Evolutionary conservation across 2,888 invertebrate species (phyloP).

Genomic region (Caenorhabditis doughertyi): DNA sequence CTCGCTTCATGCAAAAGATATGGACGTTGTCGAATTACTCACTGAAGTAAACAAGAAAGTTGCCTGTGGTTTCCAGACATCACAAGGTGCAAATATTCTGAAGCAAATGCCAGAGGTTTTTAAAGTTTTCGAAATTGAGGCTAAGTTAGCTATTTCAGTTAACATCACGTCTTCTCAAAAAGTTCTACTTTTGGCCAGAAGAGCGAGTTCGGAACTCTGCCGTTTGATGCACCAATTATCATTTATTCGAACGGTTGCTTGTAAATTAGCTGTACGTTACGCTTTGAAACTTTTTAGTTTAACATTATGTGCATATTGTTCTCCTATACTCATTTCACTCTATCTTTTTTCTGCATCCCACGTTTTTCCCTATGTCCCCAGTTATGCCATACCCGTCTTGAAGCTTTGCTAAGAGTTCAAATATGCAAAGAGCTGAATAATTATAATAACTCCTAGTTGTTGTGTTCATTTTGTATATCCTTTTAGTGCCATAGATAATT

Average conservation of each 20-base stretch:
- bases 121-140: neutral
- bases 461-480: constrained; percentile 11
- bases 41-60: constrained; percentile 72
- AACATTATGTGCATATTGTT: constrained; percentile 58
- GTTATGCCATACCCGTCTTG: constrained; percentile 5
- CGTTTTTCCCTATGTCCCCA: neutral
- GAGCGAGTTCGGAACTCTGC: constrained; percentile 35
- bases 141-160: constrained; percentile 55
- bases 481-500: constrained; percentile 2
- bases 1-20: constrained; percentile 66
- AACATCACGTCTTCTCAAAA: constrained; percentile 76
- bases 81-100: constrained; percentile 46
- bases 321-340: constrained; percentile 52
- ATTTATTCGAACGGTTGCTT: constrained; percentile 3
- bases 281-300: constrained; percentile 4
- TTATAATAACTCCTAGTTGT: constrained; percentile 58
- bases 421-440: constrained; percentile 32
- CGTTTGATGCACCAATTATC: constrained; percentile 21
- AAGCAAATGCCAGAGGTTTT: constrained; percentile 61
- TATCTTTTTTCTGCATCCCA: constrained; percentile 32
- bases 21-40: constrained; percentile 75
- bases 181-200: constrained; percentile 81
- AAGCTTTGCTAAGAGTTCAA: neutral
- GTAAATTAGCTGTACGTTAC: constrained; percentile 36
- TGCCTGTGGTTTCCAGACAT: constrained; percentile 57